phyloP scores from a whole-genome alignment of 2,113 vertebrate genomes.

The Calyptommatus sinebrachiatus region DNA sequence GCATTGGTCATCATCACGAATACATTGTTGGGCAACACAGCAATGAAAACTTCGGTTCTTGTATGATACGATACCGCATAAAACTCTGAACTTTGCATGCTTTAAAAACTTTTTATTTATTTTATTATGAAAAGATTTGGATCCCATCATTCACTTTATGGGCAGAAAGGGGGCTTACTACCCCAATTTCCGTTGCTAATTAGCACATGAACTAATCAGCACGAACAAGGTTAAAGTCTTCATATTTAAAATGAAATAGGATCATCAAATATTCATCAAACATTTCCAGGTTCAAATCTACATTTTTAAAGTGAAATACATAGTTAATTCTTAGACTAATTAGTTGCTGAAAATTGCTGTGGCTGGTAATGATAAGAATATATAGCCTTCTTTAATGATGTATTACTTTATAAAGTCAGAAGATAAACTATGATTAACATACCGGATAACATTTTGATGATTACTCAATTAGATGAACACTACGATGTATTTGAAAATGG shows the following conservation, averaged over 20 bases:
- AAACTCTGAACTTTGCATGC: slow-evolving; percentile 39
- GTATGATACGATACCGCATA: slow-evolving; percentile 48
- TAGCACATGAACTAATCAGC: slow-evolving; percentile 14
- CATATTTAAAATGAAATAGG: slow-evolving; percentile 32
- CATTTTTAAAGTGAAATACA: slow-evolving; percentile 12
- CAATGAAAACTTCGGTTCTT: slow-evolving; percentile 55
- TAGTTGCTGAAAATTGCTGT: slow-evolving; percentile 30
- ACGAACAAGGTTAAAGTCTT: slow-evolving; percentile 10
- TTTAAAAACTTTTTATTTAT: background rate
- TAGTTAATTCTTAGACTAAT: slow-evolving; percentile 35
- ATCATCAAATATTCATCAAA: slow-evolving; percentile 36
- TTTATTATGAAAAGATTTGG: background rate
- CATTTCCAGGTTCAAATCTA: background rate
- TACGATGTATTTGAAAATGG: background rate
- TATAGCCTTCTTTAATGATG: slow-evolving; percentile 13
- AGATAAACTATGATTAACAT: slow-evolving; percentile 30
- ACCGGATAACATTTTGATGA: slow-evolving; percentile 4
- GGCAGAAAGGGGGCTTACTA: background rate
- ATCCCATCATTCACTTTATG: background rate
- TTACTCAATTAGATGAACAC: background rate
- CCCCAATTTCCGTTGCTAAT: slow-evolving; percentile 28
- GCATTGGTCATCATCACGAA: background rate
- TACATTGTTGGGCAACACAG: background rate
- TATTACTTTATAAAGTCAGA: slow-evolving; percentile 17
- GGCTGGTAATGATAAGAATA: slow-evolving; percentile 15